These are phyloP conservation scores for Clunio marinus DNA, from an alignment of 2,888 invertebrate species.

Conservation along the genomic window DNA sequence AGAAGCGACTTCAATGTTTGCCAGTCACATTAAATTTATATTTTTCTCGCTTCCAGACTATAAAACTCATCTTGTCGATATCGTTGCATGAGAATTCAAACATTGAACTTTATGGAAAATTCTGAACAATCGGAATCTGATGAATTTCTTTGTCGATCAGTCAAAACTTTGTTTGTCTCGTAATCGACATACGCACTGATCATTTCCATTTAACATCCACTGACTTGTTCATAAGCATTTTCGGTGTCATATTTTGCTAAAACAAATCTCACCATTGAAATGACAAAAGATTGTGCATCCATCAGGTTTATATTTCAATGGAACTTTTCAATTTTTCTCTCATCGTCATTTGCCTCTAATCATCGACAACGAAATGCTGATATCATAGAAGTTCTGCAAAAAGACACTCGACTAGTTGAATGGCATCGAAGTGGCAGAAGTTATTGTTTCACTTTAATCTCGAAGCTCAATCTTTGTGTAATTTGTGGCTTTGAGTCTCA, in stretches of 20 bases:
- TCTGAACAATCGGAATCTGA: not conserved
- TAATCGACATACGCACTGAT: too few species aligned
- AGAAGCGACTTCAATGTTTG: constrained; percentile 25
- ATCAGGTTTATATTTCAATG: constrained; percentile 14
- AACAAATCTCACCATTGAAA: constrained; percentile 13
- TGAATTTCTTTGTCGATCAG: not conserved
- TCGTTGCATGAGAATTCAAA: not conserved
- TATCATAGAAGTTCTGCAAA: not conserved
- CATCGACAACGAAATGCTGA: not conserved
- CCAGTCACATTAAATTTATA: constrained; percentile 35
- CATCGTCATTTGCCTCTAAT: not conserved
- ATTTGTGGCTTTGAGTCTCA: not conserved
- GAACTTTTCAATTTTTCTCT: constrained; percentile 26
- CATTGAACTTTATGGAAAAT: too few species aligned
- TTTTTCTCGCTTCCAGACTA: constrained; percentile 20
- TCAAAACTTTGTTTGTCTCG: not conserved
- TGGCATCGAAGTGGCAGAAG: constrained; percentile 12
- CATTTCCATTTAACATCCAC: too few species aligned
- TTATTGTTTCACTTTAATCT: constrained; percentile 8
- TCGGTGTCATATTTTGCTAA: not conserved
- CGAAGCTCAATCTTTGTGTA: constrained; percentile 12
- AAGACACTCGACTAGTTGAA: constrained; percentile 5
- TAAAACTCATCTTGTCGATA: constrained; percentile 16
- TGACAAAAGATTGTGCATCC: constrained; percentile 23
- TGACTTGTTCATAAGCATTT: not conserved